phyloP scores from a whole-genome alignment of 2,113 vertebrate genomes.

The Ahaetulla prasina region DNA sequence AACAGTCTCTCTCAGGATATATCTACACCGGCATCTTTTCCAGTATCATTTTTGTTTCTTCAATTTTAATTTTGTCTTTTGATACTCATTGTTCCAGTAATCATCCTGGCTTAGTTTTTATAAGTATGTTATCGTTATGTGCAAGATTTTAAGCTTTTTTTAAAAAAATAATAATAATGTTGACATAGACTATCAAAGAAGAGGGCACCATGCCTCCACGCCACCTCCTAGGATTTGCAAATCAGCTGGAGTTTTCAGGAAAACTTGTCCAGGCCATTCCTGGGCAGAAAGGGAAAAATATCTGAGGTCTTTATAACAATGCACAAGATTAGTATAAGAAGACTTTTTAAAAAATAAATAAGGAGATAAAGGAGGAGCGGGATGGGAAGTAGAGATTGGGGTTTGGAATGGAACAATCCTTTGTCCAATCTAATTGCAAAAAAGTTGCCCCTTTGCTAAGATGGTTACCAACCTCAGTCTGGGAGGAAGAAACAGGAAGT shows the following conservation, averaged over 20 bases:
- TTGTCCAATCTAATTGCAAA: neutral
- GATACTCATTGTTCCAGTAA: neutral
- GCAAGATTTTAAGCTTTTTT: neutral
- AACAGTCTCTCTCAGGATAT: constrained; percentile 49
- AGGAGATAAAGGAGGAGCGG: neutral
- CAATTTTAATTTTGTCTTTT: neutral
- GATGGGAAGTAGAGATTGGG: too few species aligned
- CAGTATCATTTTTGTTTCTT: neutral
- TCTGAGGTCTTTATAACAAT: neutral
- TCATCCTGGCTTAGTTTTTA: neutral
- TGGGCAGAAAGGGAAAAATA: neutral
- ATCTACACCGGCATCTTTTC: neutral
- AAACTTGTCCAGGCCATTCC: neutral
- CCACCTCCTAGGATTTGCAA: neutral
- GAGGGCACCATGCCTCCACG: neutral
- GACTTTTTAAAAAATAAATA: neutral
- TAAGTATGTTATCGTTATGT: neutral
- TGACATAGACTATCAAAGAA: neutral
- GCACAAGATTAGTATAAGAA: neutral
- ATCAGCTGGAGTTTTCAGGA: neutral
- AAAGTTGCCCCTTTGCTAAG: neutral
- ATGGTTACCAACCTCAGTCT: neutral
- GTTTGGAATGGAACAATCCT: neutral
- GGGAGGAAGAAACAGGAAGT: neutral
- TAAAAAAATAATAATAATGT: neutral